Base-by-base conservation (phyloP, 2,113 vertebrate genomes). In the Sarotherodon lohbergeri region DNA sequence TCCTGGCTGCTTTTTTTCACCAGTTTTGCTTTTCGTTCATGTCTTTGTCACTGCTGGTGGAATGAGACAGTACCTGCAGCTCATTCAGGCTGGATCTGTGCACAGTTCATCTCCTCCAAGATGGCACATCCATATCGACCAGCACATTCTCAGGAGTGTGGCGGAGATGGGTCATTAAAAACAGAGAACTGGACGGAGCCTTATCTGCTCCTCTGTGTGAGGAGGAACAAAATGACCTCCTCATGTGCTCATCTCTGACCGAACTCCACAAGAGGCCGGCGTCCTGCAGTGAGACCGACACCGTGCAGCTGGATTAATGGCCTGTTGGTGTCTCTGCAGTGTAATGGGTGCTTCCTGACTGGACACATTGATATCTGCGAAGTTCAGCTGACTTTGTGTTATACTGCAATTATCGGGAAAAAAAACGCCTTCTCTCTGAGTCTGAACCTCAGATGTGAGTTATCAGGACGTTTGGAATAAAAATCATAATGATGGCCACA, bases 341-440 rank as follows among this genome's bases (percentile, higher is more conserved):
- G 36, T 41, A 43, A 71, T 8, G n/a, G 17, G 12, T 14, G 36
- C 11, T 68, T 22, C 36, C 19, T 68, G 36, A 39, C 10, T 22
- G 19, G 39, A 10, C 66, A 6, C n/a, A 6, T 1, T 6, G 39
- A 43, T 43, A 46, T 71, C 66, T 27, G 12, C 1, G 1, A 73
- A 0, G 13, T 10, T 17, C 13, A 73, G 11, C 8, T 73, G 68
- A 46, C 41, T 3, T 73, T 46, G 13, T 46, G 41, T 68, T 41
- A 9, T 0, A 41, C 63, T 3, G 63, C 36, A 41, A 9, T 22
- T 4, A 41, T 68, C 1, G 4, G 36, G 12, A 1, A 0, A 68
- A 12, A 41, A 68, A 5, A 1, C 34, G 22, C 34, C 34, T 66
- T 1, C 6, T 41, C 11, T 22, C 63, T 24, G 63, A 41, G 19